A percentile compares a stretch with the other conserved stretches of the same genome.
Evolutionary conservation across 2,797 vertebrate species (phyloP).

Genomic region (Hoplostethus mediterraneus): DNA sequence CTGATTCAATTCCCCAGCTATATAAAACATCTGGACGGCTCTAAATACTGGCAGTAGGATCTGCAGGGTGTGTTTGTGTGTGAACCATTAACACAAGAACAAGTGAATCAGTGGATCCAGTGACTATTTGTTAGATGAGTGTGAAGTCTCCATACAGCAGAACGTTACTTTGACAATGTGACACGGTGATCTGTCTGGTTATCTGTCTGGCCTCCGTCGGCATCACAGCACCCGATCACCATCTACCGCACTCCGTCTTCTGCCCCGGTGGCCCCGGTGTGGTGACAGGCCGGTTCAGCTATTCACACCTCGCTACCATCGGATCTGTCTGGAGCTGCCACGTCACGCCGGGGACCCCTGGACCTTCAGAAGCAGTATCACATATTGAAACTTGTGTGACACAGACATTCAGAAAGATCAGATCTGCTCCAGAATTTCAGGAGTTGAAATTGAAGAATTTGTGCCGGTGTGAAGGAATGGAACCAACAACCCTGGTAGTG

Average conservation of each 20-base stretch:
- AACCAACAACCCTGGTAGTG: neutral
- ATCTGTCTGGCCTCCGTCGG: neutral
- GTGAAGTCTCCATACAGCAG: neutral
- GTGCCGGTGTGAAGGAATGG: neutral
- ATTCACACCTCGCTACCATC: constrained; percentile 63
- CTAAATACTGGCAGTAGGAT: neutral
- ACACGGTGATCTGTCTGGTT: neutral
- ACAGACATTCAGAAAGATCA: neutral
- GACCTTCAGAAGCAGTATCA: neutral
- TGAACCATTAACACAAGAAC: neutral
- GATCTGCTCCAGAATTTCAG: too few relatives aligned
- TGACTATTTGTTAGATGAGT: neutral
- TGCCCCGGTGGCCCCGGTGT: constrained; percentile 50
- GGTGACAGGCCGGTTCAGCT: constrained; percentile 56
- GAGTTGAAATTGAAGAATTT: too few relatives aligned
- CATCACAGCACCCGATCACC: neutral
- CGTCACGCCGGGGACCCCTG: constrained; percentile 31
- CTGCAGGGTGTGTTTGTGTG: neutral
- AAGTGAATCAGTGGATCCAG: neutral
- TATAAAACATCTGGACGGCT: neutral
- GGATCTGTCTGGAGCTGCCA: constrained; percentile 61
- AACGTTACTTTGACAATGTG: neutral
- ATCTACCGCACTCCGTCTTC: constrained; percentile 37
- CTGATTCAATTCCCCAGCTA: too few relatives aligned
- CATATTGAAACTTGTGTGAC: constrained; percentile 13